These are phyloP conservation scores for Solenopsis fugax DNA, from an alignment of 1,140 invertebrate species.

Conservation along the genomic window DNA sequence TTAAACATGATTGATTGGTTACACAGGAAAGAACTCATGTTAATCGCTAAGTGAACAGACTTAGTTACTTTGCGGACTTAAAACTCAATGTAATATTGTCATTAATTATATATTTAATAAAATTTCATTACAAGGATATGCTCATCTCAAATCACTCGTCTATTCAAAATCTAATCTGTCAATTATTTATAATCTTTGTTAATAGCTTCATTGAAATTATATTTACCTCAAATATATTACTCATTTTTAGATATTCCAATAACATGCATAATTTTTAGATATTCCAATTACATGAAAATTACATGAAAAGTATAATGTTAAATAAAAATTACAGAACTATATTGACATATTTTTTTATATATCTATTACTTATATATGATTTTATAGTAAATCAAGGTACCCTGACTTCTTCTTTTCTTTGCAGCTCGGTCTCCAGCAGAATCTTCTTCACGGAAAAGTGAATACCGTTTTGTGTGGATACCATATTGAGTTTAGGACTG, in stretches of 20 bases:
- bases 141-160: not conserved
- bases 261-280: no score
- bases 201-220: not conserved
- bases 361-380: not conserved
- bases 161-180: not conserved
- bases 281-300: no score
- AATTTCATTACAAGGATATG: conserved; percentile 39
- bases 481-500: conserved; percentile 64
- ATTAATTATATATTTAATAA: not conserved
- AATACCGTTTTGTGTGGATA: conserved; percentile 76
- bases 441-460: conserved; percentile 83
- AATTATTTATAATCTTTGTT: not conserved
- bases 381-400: conserved; percentile 65
- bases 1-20: no score
- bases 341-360: no score
- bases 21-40: no score
- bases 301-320: no score
- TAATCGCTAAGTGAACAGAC: no score
- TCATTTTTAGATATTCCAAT: no score
- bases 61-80: no score
- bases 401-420: conserved; percentile 81
- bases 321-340: no score
- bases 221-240: no score
- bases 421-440: conserved; percentile 80
- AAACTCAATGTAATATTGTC: not conserved